These are phyloP conservation scores for Bimastos eiseni DNA, from an alignment of 2,888 invertebrate genomes.

Conservation along the genomic window DNA sequence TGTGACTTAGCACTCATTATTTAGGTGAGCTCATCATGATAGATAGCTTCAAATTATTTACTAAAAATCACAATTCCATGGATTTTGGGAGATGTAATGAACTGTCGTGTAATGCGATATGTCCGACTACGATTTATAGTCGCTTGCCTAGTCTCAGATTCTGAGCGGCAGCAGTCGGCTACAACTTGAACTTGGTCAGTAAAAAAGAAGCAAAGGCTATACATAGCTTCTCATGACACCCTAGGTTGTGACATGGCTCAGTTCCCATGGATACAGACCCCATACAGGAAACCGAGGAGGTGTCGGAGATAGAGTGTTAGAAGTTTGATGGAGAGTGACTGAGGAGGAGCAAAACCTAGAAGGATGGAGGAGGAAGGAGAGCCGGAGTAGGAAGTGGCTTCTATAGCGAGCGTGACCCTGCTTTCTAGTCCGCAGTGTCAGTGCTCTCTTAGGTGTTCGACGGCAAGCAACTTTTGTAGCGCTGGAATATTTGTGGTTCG, in stretches of 20 bases:
- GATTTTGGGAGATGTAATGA: no score
- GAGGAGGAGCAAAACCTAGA: background rate
- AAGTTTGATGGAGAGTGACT: no score
- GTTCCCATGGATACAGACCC: no score
- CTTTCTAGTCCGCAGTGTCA: background rate
- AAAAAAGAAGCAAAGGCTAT: background rate
- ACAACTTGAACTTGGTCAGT: background rate
- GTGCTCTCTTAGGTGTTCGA: background rate
- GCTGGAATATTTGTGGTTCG: background rate
- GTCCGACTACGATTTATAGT: background rate
- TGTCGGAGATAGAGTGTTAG: no score
- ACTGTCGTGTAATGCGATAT: no score
- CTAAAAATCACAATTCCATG: no score
- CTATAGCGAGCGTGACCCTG: background rate
- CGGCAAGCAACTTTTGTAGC: background rate
- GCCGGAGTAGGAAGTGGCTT: no score
- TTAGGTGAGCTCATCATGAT: no score
- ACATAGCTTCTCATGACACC: background rate
- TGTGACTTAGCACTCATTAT: no score
- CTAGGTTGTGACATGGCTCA: background rate
- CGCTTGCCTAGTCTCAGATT: background rate
- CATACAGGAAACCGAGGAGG: no score
- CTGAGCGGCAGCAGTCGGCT: background rate
- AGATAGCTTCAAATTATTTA: no score
- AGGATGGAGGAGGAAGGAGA: background rate